Conservation (phyloP, 2,888 invertebrate genomes). For the Hermaeophaga mercurialis region DNA sequence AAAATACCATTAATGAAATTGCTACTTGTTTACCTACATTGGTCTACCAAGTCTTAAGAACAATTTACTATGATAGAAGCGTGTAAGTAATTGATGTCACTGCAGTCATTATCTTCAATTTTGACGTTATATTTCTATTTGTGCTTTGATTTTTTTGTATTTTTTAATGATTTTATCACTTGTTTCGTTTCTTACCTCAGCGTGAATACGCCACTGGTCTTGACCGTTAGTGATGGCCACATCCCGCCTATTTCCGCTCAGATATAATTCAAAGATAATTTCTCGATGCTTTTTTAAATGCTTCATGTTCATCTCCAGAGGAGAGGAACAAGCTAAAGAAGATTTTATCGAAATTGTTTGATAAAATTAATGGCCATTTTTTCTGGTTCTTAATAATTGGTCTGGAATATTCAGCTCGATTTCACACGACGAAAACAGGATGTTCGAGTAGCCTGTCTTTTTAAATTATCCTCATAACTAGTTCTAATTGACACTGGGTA, state of each 20-base stretch:
- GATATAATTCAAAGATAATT: conserved; percentile 28
- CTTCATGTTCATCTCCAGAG: conserved; percentile 7
- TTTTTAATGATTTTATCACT: too few species aligned
- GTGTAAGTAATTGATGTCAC: too few species aligned
- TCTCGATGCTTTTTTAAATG: conserved; percentile 10
- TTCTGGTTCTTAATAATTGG: conserved; percentile 17
- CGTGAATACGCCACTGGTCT: conserved; percentile 15
- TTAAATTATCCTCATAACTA: not conserved
- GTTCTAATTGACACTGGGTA: conserved; percentile 3
- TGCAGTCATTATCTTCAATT: too few species aligned
- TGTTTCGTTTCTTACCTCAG: too few species aligned
- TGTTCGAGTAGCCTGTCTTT: conserved; percentile 1
- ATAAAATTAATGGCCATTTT: conserved; percentile 19
- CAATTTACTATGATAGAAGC: too few species aligned
- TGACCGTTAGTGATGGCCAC: conserved; percentile 21
- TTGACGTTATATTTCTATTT: too few species aligned
- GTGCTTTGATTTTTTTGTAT: too few species aligned
- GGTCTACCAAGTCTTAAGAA: too few species aligned
- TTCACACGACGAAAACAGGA: conserved; percentile 10
- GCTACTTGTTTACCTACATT: too few species aligned
- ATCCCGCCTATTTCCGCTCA: conserved; percentile 29
- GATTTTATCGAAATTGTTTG: conserved; percentile 24
- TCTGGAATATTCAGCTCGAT: conserved; percentile 7
- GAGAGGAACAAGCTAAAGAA: conserved; percentile 18
- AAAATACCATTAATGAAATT: too few species aligned